Conservation (phyloP, 2,113 vertebrate species). For the Brachionichthys hirsutus region DNA sequence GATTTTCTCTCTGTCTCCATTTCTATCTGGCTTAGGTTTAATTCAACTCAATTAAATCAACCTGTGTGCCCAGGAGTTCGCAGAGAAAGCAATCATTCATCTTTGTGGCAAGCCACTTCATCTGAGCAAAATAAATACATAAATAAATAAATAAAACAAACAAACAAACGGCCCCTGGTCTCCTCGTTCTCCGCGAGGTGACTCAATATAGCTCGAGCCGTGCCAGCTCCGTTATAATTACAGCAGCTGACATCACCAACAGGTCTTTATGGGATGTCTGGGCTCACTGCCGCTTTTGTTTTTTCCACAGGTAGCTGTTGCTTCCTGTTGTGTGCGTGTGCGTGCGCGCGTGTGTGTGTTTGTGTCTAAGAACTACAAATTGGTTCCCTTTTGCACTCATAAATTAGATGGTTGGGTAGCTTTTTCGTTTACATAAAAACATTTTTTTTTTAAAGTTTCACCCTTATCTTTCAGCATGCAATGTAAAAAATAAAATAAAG, state of each 20-base stretch:
- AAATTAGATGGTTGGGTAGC: constrained; percentile 24
- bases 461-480: constrained; percentile 46
- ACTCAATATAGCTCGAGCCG: constrained; percentile 61
- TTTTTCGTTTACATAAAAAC: constrained; percentile 14
- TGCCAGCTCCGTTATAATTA: constrained; percentile 63
- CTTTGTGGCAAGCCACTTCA: constrained; percentile 65
- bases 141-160: constrained; percentile 31
- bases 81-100: constrained; percentile 73
- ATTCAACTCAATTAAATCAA: constrained; percentile 81
- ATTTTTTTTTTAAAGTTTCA: too few relatives aligned
- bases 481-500: constrained; percentile 7
- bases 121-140: constrained; percentile 35
- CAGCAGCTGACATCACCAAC: constrained; percentile 68
- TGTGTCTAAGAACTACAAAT: too few relatives aligned
- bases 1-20: constrained; percentile 76
- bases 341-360: too few relatives aligned
- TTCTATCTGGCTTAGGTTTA: constrained; percentile 78
- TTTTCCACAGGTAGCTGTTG: constrained; percentile 18
- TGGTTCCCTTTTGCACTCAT: constrained; percentile 23
- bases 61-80: constrained; percentile 64
- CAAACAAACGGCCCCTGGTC: constrained; percentile 32
- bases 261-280: constrained; percentile 53
- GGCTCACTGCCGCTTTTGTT: constrained; percentile 49
- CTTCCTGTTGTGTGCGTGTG: background rate
- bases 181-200: constrained; percentile 61